Percentiles rank a stretch among this genome's conserved stretches.
phyloP scores from a whole-genome alignment of 2,113 vertebrate genomes.

The Crypturellus undulatus region DNA sequence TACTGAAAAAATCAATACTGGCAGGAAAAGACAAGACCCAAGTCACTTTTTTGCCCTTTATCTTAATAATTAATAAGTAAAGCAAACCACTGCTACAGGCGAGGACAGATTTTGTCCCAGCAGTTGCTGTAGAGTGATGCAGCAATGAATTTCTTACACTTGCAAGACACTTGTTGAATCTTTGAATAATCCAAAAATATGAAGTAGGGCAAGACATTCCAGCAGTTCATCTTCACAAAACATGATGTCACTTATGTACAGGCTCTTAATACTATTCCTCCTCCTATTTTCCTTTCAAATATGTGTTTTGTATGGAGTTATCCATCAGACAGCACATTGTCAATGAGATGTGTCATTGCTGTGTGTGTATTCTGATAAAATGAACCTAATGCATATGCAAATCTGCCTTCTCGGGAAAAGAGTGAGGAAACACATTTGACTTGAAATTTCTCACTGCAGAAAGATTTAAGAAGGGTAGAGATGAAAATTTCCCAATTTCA shows the following conservation, averaged over 20 bases:
- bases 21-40: background rate
- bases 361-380: constrained; percentile 72
- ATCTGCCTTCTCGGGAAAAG: constrained; percentile 72
- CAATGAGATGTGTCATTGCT: constrained; percentile 76
- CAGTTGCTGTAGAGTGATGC: background rate
- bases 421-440: constrained; percentile 72
- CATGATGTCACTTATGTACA: background rate
- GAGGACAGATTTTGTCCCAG: background rate
- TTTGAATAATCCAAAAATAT: constrained; percentile 26
- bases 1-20: background rate
- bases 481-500: constrained; percentile 41
- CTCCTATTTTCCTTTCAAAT: constrained; percentile 71
- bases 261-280: constrained; percentile 70
- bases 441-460: constrained; percentile 62
- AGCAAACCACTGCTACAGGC: background rate
- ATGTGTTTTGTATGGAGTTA: constrained; percentile 71
- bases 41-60: background rate
- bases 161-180: constrained; percentile 42
- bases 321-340: constrained; percentile 71
- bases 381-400: constrained; percentile 79
- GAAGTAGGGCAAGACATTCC: constrained; percentile 40
- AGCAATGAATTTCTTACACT: background rate
- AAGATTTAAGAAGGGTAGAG: constrained; percentile 54
- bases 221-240: constrained; percentile 36
- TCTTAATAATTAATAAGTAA: background rate